These are phyloP conservation scores for Xestia ashworthii DNA, from an alignment of 2,888 invertebrate genomes.

Conservation along the genomic window DNA sequence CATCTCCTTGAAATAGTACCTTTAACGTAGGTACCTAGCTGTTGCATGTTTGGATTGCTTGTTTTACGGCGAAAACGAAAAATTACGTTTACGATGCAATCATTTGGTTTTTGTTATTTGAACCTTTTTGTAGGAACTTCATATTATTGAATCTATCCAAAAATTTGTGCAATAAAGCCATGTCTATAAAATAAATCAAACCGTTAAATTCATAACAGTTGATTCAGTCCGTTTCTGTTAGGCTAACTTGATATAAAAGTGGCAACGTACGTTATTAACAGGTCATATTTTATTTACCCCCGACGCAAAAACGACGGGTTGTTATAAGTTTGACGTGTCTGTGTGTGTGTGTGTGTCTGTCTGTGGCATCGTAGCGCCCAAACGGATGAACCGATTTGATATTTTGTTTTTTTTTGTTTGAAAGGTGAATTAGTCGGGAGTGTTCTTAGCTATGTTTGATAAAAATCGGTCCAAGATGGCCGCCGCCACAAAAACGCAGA, in stretches of 20 bases:
- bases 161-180: not conserved
- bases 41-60: constrained; percentile 1
- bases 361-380: too few species aligned
- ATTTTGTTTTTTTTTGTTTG: too few species aligned
- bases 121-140: not conserved
- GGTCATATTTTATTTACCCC: too few species aligned
- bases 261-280: not conserved
- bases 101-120: not conserved
- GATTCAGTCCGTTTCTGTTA: too few species aligned
- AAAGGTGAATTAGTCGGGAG: too few species aligned
- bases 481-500: too few species aligned
- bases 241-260: not conserved
- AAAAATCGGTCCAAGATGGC: too few species aligned
- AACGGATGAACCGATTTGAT: too few species aligned
- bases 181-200: not conserved
- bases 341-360: too few species aligned
- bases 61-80: not conserved
- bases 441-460: too few species aligned
- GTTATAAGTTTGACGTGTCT: too few species aligned
- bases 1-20: constrained; percentile 40
- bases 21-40: not conserved
- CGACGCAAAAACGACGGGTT: too few species aligned
- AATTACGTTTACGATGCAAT: constrained; percentile 1
- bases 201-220: not conserved
- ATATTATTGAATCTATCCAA: not conserved